Conservation (phyloP, 2,113 vertebrate species). For the Trachemys scripta region DNA sequence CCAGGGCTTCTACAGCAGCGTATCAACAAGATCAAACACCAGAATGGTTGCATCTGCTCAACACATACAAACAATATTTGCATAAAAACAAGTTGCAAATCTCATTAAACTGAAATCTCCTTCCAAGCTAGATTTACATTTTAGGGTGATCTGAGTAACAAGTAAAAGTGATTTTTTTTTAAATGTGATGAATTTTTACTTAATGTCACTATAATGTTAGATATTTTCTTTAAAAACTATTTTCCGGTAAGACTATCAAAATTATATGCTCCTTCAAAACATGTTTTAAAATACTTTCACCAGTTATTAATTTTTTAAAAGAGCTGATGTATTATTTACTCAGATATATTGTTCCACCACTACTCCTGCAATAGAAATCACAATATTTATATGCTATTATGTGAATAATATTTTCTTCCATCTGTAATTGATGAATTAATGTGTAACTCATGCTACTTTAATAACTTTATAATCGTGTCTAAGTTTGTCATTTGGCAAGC, state of each 20-base stretch:
- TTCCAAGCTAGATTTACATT: background rate
- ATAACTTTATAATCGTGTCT: background rate
- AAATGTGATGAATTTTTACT: background rate
- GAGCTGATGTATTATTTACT: background rate
- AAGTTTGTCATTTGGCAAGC: background rate
- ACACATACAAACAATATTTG: background rate
- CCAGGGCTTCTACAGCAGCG: background rate
- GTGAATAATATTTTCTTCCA: background rate
- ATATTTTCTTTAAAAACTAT: background rate
- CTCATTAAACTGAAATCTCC: background rate
- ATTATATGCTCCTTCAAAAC: background rate
- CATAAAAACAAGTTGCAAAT: background rate
- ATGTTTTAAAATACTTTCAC: background rate
- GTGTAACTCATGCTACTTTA: background rate
- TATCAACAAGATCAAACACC: background rate
- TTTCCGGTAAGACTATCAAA: conserved; percentile 16
- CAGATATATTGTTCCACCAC: background rate
- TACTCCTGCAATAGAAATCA: background rate
- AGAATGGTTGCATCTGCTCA: background rate
- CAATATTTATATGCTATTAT: background rate
- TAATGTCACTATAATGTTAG: background rate
- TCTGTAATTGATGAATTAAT: background rate
- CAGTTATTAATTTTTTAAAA: background rate
- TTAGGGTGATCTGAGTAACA: background rate
- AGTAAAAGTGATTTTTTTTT: background rate